phyloP scores from a whole-genome alignment of 2,797 vertebrate genomes.

The Anguilla marmorata region DNA sequence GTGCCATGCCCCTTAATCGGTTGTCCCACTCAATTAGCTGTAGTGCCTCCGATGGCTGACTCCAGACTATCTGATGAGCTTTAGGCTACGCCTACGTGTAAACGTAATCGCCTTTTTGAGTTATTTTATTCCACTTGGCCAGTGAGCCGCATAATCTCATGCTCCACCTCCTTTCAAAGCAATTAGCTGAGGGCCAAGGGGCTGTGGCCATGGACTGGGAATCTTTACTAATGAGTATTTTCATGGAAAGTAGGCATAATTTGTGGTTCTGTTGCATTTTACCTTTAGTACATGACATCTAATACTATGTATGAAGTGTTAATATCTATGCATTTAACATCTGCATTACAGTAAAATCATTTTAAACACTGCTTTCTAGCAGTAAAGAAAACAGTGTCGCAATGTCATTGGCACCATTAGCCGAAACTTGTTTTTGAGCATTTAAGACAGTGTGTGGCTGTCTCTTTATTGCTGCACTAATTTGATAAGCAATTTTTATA shows the following conservation, averaged over 20 bases:
- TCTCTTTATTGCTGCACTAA: too few relatives aligned
- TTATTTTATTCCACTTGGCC: conserved; percentile 17
- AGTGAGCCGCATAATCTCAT: conserved; percentile 1
- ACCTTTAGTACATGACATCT: too few relatives aligned
- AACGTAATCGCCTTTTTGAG: conserved; percentile 22
- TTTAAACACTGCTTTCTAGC: neutral
- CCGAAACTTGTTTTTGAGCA: neutral
- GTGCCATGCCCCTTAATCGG: neutral
- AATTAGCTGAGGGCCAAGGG: neutral
- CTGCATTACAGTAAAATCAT: neutral
- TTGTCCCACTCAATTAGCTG: conserved; percentile 4
- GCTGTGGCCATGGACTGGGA: neutral
- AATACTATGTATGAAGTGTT: too few relatives aligned
- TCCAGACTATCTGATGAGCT: neutral
- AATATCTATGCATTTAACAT: neutral
- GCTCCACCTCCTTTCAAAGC: neutral
- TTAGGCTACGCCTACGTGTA: neutral
- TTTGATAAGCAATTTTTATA: too few relatives aligned
- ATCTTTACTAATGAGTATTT: neutral
- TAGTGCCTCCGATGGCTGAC: conserved; percentile 5
- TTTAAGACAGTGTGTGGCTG: neutral
- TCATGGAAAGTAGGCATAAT: neutral
- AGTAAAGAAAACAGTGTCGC: neutral
- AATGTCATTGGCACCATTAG: neutral
- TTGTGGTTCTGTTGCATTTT: neutral